Evolutionary conservation across 2,113 vertebrate genomes (phyloP).

Genomic region (Zosterops pallidus): DNA sequence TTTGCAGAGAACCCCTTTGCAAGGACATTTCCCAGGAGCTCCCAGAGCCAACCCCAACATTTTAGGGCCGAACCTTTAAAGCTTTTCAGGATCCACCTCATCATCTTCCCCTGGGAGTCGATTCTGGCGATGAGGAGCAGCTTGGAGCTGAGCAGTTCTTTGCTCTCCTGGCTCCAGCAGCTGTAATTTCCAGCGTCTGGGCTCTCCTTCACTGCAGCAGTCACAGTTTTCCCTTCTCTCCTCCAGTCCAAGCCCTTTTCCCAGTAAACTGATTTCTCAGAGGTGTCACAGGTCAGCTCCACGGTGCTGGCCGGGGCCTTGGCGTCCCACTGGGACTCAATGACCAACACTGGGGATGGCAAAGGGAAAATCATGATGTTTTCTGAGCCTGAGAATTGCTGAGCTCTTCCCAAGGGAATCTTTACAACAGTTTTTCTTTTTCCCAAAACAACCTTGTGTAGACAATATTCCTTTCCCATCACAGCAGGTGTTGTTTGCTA

Average conservation of each 20-base stretch:
- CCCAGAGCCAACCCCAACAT: neutral
- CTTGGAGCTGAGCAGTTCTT: neutral
- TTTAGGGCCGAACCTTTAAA: neutral
- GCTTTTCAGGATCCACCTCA: conserved; percentile 30
- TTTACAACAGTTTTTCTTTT: too few species aligned
- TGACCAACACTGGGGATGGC: conserved; percentile 55
- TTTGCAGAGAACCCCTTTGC: neutral
- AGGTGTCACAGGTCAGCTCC: conserved; percentile 56
- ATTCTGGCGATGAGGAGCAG: conserved; percentile 68
- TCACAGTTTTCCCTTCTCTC: conserved; percentile 61
- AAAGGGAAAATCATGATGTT: neutral
- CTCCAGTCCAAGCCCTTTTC: neutral
- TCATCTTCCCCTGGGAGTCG: conserved; percentile 15
- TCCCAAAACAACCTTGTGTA: too few species aligned
- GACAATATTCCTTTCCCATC: too few species aligned
- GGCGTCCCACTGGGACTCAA: conserved; percentile 68
- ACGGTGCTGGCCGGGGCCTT: conserved; percentile 46
- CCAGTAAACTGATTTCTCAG: conserved; percentile 67
- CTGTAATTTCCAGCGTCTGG: conserved; percentile 69
- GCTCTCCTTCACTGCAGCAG: conserved; percentile 64
- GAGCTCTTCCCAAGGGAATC: too few species aligned
- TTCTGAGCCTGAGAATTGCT: too few species aligned
- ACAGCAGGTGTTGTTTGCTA: too few species aligned
- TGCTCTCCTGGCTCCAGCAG: conserved; percentile 41
- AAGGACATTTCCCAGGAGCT: neutral